A percentile compares a stretch with the other conserved stretches of the same genome.
Conservation (phyloP, 1,140 invertebrate genomes). For the Trichonephila inaurata region DNA sequence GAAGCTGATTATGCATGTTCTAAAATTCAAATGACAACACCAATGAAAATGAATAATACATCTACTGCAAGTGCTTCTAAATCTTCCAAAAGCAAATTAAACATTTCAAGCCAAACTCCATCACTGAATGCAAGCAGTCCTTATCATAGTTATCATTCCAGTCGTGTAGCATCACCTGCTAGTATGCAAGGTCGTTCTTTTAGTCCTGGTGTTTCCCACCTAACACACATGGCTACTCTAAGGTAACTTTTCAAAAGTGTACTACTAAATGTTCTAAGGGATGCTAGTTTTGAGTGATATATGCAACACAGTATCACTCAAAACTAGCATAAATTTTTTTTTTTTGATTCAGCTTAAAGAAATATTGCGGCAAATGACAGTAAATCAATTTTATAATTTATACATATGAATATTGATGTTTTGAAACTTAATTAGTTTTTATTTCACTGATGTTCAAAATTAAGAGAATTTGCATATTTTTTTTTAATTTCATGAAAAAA, state of each 20-base stretch:
- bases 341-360: too few species aligned
- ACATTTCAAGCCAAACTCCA: slow-evolving; percentile 65
- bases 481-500: too few species aligned
- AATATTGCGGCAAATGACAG: too few species aligned
- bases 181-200: not conserved
- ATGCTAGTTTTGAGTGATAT: too few species aligned
- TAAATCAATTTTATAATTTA: too few species aligned
- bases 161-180: slow-evolving; percentile 64
- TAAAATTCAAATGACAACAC: slow-evolving; percentile 46
- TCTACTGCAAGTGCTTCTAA: not conserved
- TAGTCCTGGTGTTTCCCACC: slow-evolving; percentile 60
- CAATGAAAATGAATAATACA: not conserved
- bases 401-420: too few species aligned
- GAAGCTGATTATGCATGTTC: slow-evolving; percentile 66
- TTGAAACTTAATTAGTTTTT: too few species aligned
- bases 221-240: slow-evolving; percentile 77
- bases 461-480: too few species aligned
- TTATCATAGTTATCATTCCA: slow-evolving; percentile 54
- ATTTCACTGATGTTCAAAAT: too few species aligned
- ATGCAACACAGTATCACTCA: too few species aligned
- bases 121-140: slow-evolving; percentile 38
- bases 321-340: too few species aligned
- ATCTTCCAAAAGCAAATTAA: slow-evolving; percentile 32
- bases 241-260: slow-evolving; percentile 64
- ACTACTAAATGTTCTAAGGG: not conserved